Conservation (phyloP, 2,113 vertebrate genomes). For the Zingel zingel region DNA sequence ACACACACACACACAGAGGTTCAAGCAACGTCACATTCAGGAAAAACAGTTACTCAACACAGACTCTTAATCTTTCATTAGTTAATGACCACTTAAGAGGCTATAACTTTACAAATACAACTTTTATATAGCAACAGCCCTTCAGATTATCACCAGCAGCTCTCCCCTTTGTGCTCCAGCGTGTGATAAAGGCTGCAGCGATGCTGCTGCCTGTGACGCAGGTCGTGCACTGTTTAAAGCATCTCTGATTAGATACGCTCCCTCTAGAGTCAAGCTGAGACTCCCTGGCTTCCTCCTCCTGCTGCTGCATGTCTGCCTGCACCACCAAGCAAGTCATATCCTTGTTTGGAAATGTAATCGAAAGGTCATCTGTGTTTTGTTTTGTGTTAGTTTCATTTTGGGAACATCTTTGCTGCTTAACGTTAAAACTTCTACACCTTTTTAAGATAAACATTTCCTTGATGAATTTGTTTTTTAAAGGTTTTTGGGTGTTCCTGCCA, state of each 20-base stretch:
- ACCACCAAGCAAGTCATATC: conserved; percentile 8
- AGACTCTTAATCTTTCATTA: not conserved
- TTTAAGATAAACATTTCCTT: not conserved
- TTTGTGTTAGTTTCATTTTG: not conserved
- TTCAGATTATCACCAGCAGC: conserved; percentile 16
- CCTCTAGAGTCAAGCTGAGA: conserved; percentile 42
- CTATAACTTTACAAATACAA: not conserved
- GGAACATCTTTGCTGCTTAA: not conserved
- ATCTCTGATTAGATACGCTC: conserved; percentile 70
- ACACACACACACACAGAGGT: not conserved
- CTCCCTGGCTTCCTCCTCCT: not conserved
- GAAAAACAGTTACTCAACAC: conserved; percentile 25
- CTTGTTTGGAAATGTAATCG: conserved; percentile 37
- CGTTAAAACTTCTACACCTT: not conserved
- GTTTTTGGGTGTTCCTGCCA: not conserved
- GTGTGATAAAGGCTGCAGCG: conserved; percentile 37
- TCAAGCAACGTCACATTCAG: conserved; percentile 21
- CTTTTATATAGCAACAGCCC: conserved; percentile 13
- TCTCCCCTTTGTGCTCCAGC: not conserved
- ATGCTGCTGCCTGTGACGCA: conserved; percentile 46
- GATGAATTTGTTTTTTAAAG: not conserved
- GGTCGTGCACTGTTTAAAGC: conserved; percentile 18
- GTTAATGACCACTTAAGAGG: conserved; percentile 25
- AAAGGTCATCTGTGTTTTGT: not conserved
- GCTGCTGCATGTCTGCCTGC: conserved; percentile 13